Conservation (phyloP, 30 jellyfish, hydroid and myxozoan species). For the Aurelia sp. region DNA sequence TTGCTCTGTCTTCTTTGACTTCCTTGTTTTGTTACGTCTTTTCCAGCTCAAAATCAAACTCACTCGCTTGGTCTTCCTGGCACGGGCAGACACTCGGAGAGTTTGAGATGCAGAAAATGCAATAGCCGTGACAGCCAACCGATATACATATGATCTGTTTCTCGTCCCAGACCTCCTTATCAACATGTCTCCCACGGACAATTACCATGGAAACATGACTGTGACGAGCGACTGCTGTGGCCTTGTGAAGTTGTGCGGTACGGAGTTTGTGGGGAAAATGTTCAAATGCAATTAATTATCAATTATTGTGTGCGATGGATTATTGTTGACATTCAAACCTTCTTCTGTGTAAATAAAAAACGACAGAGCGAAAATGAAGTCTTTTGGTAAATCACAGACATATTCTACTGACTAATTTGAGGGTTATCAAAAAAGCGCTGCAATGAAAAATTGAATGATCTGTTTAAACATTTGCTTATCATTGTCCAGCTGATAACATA, state of each 20-base stretch:
- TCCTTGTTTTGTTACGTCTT: too few relatives aligned
- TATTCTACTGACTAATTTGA: constrained; percentile 48
- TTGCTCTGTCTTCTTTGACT: too few relatives aligned
- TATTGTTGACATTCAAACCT: constrained; percentile 8
- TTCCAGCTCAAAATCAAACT: too few relatives aligned
- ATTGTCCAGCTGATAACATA: constrained; percentile 67
- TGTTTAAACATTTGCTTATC: constrained; percentile 57
- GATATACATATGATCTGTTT: constrained; percentile 27
- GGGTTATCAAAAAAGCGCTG: constrained; percentile 45
- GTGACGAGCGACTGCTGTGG: neutral
- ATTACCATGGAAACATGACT: neutral
- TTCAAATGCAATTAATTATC: constrained; percentile 48
- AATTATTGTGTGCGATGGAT: constrained; percentile 11
- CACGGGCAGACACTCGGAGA: too few relatives aligned
- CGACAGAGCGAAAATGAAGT: neutral
- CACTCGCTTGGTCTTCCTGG: too few relatives aligned
- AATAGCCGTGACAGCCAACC: neutral
- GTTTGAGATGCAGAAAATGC: constrained; percentile 18
- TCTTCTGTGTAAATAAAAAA: constrained; percentile 34
- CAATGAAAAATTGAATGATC: constrained; percentile 37
- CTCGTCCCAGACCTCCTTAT: constrained; percentile 35
- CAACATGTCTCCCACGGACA: constrained; percentile 9
- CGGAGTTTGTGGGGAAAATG: constrained; percentile 6
- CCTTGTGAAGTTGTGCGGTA: neutral
- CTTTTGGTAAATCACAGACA: constrained; percentile 5